Evolutionary conservation across 2,797 vertebrate species (phyloP), one percentile per base, ranked within the genome.

Genomic region (Allobates femoralis): DNA sequence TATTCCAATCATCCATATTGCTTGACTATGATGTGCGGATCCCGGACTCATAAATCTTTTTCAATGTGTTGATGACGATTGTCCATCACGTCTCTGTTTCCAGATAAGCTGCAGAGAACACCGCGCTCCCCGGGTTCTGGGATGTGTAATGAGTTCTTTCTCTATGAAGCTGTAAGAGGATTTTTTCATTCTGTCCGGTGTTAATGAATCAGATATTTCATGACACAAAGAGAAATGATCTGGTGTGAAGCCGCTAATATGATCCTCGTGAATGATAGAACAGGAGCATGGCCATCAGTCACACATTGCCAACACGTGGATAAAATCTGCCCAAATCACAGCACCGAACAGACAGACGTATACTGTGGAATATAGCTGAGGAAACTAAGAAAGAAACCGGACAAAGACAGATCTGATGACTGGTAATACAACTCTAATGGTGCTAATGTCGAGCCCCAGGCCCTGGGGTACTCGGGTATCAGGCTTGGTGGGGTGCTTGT

Each of bases 201-300:
- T 71, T 41, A 71, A 71, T 71, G 67, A 71, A 41, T 41, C 34
- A 32, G 67, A 37, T 41, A 71, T 71, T 71, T 41, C 34, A 37
- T 71, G 67, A n/a, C 19, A 71, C 21, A 41, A 71, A 41, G 34
- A 71, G 19, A 41, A 23, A 41, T 37, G 37, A n/a, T 5, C 8
- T n/a, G 34, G 34, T 71, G 67, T 37, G 67, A 71, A 41, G 19
- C 19, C 10, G 34, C 19, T 12, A 41, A 71, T 23, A 23, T 3
- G 5, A 66, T 30, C 28, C 62, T 16, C 62, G 18, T 66, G 28
- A 30, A 30, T 1, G 28, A 66, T 16, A 28, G 28, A 28, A 21
- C 32, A 41, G 19, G 67, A 71, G 10, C 10, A 21, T 10, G 67
- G 67, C 15, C 67, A n/a, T 37, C 3, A n/a, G 67, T 23, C 34